Conservation (phyloP, 2,113 vertebrate species). For the Petrocephalus microphthalmus region DNA sequence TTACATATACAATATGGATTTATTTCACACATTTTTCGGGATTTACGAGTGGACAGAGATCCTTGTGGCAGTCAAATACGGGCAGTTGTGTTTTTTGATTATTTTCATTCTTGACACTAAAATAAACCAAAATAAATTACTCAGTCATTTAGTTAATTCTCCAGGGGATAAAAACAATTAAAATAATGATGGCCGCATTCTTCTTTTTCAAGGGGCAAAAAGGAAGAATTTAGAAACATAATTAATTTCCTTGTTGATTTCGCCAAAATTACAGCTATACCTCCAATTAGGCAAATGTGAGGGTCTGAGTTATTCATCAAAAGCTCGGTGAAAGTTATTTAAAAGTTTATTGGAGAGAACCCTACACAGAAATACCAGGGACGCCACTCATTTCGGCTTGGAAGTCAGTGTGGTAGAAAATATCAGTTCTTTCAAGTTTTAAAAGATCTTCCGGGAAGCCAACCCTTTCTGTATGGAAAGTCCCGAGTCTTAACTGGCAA, state of each 20-base stretch:
- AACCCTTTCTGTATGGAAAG: constrained; percentile 24
- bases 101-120: background rate
- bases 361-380: background rate
- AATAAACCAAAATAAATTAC: background rate
- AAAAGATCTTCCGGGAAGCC: background rate
- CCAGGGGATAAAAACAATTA: background rate
- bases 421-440: background rate
- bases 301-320: background rate
- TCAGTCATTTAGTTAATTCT: background rate
- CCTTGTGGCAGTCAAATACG: background rate
- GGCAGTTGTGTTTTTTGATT: background rate
- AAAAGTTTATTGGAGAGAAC: background rate
- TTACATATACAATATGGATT: background rate
- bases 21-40: background rate
- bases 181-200: background rate
- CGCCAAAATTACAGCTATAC: background rate
- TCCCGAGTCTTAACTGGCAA: constrained; percentile 32
- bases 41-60: background rate
- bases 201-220: background rate
- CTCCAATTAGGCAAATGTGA: background rate
- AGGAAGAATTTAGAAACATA: background rate
- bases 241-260: background rate
- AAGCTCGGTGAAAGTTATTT: background rate
- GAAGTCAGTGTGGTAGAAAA: background rate
- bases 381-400: background rate